Evolutionary conservation across 2,888 invertebrate genomes (phyloP), one percentile per base, ranked within the genome.

Genomic region (Leptinotarsa tumamoca): DNA sequence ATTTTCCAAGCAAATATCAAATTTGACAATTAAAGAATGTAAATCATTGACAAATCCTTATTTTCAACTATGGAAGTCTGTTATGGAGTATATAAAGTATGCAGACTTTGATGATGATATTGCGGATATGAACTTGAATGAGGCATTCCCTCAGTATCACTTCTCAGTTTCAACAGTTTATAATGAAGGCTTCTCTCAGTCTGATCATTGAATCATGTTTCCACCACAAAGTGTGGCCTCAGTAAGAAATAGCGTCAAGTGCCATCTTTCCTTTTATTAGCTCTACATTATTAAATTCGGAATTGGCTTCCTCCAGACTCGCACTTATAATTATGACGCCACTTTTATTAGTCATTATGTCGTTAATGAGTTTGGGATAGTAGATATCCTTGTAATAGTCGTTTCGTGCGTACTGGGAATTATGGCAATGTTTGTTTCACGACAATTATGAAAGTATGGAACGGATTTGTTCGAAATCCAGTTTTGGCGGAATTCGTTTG

Each of bases 271-370:
- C 58, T 23, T 58, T 58, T 58, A 58, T 58, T 58, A 58, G 58
- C 58, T 58, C 58, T 23, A 23, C 15, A 58, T 58, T 58, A 58
- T 58, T 58, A 23, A 58, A 58, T 23, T 58, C 27, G 27, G 21
- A 23, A 58, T 58, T 58, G 58, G 23, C 58, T 58, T 23, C 23
- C 21, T 21, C 58, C 58, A 58, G 58, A 21, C 58, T 23, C 21
- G 27, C 58, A 27, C 58, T 58, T 58, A 58, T 23, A 58, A 58
- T 58, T 23, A 58, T 27, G 27, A 58, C 23, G 58, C 58, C 58
- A 58, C 58, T 58, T 58, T 58, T 58, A 58, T 58, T 58, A 58
- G 58, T 21, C 58, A 58, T 58, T 23, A 58, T 58, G 23, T 58
- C 23, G 58, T 58, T 58, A 23, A 58, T 58, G 21, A 58, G 23